phyloP scores from a whole-genome alignment of 2,888 invertebrate genomes.

The Encarsia formosa region DNA sequence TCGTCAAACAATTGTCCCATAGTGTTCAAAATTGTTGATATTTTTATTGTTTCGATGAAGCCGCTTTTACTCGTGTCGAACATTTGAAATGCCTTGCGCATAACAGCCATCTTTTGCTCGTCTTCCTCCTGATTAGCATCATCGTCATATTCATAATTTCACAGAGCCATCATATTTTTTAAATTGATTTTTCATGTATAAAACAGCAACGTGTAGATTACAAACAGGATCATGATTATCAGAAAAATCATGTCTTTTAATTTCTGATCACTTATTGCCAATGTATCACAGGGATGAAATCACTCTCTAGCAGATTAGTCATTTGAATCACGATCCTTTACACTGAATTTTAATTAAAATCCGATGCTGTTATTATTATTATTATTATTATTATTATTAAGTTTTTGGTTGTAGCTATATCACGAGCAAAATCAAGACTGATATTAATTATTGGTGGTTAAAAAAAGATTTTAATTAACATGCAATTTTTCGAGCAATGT shows the following conservation, averaged over 20 bases:
- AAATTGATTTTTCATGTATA: constrained; percentile 12
- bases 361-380: no score
- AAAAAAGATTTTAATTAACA: background rate
- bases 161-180: background rate
- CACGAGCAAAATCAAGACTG: no score
- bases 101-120: constrained; percentile 80
- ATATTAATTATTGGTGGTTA: no score
- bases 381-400: no score
- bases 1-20: constrained; percentile 95
- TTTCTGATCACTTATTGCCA: background rate
- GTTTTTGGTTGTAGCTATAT: no score
- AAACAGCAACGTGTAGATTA: constrained; percentile 17
- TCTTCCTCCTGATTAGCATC: constrained; percentile 62
- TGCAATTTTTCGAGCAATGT: background rate
- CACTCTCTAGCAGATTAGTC: no score
- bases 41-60: constrained; percentile 85
- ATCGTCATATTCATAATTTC: constrained; percentile 2
- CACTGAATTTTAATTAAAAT: no score
- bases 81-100: constrained; percentile 96
- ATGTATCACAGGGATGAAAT: no score
- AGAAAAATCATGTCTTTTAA: constrained; percentile 13
- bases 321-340: no score
- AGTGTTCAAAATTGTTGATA: constrained; percentile 88
- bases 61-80: constrained; percentile 91
- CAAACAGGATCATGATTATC: constrained; percentile 16